Evolutionary conservation across 2,113 vertebrate genomes (phyloP).

Genomic region (Semnornis frantzii): DNA sequence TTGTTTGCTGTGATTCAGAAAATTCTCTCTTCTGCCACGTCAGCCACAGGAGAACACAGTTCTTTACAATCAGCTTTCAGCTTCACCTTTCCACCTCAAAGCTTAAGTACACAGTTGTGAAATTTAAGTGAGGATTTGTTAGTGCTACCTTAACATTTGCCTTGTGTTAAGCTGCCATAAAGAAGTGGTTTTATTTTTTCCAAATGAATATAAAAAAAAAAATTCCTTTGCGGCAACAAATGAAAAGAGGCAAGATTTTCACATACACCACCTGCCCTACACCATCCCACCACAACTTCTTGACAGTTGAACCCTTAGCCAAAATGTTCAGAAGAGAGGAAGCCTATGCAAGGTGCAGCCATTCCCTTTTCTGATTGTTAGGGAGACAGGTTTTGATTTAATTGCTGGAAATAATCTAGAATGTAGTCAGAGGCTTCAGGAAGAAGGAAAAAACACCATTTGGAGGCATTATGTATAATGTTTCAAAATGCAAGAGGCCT

Average conservation of each 20-base stretch:
- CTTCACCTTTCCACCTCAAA: background rate
- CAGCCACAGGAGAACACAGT: background rate
- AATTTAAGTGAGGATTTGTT: background rate
- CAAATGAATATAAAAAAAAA: background rate
- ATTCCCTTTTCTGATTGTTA: background rate
- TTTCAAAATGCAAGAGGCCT: too few species aligned
- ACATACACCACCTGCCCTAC: too few species aligned
- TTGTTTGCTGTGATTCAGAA: background rate
- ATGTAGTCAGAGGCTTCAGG: background rate
- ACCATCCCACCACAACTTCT: background rate
- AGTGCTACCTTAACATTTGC: background rate
- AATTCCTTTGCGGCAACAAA: background rate
- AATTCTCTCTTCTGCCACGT: too few species aligned
- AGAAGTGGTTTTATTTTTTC: background rate
- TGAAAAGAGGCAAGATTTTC: background rate
- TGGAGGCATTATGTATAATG: background rate
- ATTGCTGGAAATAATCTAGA: background rate
- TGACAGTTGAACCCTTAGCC: background rate
- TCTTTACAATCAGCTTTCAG: accelerated
- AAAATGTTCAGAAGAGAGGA: background rate
- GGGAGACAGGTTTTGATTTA: background rate
- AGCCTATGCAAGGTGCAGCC: background rate
- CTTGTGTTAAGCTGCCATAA: background rate
- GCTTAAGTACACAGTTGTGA: background rate
- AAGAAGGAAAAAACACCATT: background rate